Evolutionary conservation across 2,888 invertebrate genomes (phyloP), one percentile per base, ranked within the genome.

Genomic region (Hydrotaea cyrtoneurina): DNA sequence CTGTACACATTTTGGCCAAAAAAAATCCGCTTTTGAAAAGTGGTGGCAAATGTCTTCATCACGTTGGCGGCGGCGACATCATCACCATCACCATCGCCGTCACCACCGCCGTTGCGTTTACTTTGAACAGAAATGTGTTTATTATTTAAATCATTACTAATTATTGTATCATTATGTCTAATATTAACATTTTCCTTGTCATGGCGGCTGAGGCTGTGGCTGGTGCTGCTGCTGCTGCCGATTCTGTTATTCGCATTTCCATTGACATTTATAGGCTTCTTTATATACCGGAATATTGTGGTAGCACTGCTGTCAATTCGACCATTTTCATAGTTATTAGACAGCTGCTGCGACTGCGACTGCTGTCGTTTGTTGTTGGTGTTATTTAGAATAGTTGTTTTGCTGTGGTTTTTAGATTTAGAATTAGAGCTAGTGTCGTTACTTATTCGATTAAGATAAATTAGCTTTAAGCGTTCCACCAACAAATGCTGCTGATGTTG

Each of bases 401-500:
- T 82, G 39, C 10, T 59, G 19, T 59, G 0, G 36, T 19, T n/a
- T 17, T 88, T 88, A 88, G 88, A 89, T 90, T 90, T 90, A 89
- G 86, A 86, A 87, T 88, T 90, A 88, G 86, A 88, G 89, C 89
- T 90, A 90, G 89, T 90, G 79, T 82, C 69, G 73, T 79, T 82
- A 55, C 78, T 80, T 85, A 85, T 80, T 85, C 82, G 85, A 77
- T 82, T 62, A 79, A 78, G 59, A 82, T 85, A 82, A 82, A 77
- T 82, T 80, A 71, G 82, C 69, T 85, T 79, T 74, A 85, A 85
- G 82, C 85, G 79, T 59, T 85, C 79, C 74, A 78, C 62, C 79
- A 69, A 62, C 62, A 73, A 77, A 62, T 74, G 77, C 74, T 69
- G 73, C 46, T 62, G 46, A 15, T 46, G 75, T 26, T 46, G 46